These are phyloP conservation scores for Varanus salvator DNA, from an alignment of 2,113 vertebrate genomes.

Conservation along the genomic window DNA sequence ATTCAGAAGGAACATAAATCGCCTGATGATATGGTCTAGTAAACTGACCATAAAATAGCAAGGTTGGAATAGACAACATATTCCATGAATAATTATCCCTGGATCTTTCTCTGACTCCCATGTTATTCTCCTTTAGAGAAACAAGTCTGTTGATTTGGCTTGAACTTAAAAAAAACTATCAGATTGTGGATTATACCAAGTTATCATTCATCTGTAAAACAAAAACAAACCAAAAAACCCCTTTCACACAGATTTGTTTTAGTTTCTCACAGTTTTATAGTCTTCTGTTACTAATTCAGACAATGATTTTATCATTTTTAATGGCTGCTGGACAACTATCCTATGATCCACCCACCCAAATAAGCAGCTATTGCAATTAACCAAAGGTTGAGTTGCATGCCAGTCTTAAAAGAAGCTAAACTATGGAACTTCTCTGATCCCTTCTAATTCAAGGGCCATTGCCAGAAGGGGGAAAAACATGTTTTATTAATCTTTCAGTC, in stretches of 20 bases:
- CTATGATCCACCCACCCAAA: neutral
- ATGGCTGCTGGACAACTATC: neutral
- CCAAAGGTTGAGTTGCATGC: neutral
- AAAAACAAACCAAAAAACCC: neutral
- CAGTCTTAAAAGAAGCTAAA: neutral
- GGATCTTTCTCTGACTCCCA: slow-evolving; percentile 40
- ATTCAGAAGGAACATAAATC: slow-evolving; percentile 40
- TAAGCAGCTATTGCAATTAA: neutral
- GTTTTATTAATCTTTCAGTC: slow-evolving; percentile 37
- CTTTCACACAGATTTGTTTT: neutral
- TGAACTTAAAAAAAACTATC: neutral
- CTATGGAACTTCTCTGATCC: slow-evolving; percentile 23
- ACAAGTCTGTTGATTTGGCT: slow-evolving; percentile 20
- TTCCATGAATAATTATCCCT: slow-evolving; percentile 41
- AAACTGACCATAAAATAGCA: slow-evolving; percentile 53
- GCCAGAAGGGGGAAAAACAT: slow-evolving; percentile 33
- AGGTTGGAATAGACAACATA: slow-evolving; percentile 34
- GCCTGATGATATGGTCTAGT: slow-evolving; percentile 37
- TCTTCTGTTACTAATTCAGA: neutral
- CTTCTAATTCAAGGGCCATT: slow-evolving; percentile 29
- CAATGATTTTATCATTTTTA: neutral
- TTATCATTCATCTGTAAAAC: neutral
- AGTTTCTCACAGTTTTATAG: neutral
- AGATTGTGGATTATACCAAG: neutral
- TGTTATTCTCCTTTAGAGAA: slow-evolving; percentile 25